A percentile compares a stretch with the other conserved stretches of the same genome.
These are phyloP conservation scores for Peucedramus taeniatus DNA, from an alignment of 2,113 vertebrate species.

Conservation along the genomic window DNA sequence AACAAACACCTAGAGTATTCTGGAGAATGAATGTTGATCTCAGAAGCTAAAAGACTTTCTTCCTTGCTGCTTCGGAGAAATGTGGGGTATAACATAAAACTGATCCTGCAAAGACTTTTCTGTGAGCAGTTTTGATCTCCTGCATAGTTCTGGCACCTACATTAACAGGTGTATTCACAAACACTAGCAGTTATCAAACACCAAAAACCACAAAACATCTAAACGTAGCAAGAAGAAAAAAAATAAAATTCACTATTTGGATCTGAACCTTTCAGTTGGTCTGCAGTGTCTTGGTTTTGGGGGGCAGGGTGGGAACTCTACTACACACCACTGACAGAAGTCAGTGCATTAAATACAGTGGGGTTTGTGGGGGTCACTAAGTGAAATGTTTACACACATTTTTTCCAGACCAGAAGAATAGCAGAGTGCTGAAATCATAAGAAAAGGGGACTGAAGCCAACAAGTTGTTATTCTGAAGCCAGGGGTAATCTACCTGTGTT, in stretches of 20 bases:
- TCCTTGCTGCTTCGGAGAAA: not conserved
- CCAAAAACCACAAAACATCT: not conserved
- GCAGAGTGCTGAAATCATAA: not conserved
- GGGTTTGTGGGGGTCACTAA: not conserved
- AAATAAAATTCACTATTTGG: not conserved
- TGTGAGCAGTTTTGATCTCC: fast-evolving
- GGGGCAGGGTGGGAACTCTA: not conserved
- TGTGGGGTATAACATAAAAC: not conserved
- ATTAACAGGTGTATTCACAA: not conserved
- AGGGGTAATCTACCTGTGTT: not conserved
- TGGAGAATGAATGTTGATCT: not conserved
- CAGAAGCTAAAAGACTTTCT: not conserved
- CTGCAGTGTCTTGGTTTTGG: not conserved
- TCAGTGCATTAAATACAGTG: not conserved
- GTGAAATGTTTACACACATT: not conserved
- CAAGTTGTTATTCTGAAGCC: not conserved
- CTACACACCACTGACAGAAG: not conserved
- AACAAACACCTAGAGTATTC: not conserved
- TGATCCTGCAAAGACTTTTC: not conserved
- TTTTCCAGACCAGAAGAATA: not conserved
- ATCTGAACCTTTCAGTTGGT: not conserved
- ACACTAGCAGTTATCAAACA: not conserved
- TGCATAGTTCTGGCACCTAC: not conserved
- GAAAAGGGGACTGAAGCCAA: not conserved
- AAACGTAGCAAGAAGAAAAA: not conserved